Conservation (phyloP, 92 coral and sea anemone species). For the Umimayanthus kanabou region DNA sequence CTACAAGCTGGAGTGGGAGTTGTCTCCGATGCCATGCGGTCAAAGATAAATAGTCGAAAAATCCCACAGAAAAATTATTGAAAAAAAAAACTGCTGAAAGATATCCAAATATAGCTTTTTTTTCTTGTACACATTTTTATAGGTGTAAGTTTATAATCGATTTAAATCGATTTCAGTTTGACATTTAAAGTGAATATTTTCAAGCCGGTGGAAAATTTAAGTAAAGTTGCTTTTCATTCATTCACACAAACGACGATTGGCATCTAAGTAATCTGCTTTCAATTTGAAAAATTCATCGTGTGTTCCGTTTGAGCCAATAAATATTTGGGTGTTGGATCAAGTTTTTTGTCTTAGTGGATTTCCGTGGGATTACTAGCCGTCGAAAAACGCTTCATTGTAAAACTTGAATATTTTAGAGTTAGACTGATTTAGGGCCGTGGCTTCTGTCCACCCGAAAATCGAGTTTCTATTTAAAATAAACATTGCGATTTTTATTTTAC, state of each 20-base stretch:
- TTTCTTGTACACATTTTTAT: background rate
- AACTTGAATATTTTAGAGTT: background rate
- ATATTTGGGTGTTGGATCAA: background rate
- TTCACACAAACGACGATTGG: background rate
- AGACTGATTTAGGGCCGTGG: background rate
- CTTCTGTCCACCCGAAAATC: background rate
- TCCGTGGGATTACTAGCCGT: background rate
- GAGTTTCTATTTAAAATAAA: background rate
- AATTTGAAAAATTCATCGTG: background rate
- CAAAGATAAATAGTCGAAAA: background rate
- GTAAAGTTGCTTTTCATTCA: background rate
- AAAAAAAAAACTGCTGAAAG: background rate
- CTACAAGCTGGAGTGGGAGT: conserved; percentile 15
- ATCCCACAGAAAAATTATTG: background rate
- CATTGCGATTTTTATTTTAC: no score
- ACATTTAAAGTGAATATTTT: background rate
- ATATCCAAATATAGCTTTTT: background rate
- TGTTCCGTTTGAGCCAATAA: background rate
- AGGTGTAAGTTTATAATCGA: background rate
- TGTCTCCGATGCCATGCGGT: conserved; percentile 5
- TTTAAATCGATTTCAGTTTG: background rate
- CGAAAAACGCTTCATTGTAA: background rate
- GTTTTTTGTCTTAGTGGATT: background rate
- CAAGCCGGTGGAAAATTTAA: background rate
- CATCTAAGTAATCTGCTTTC: background rate